Conservation (phyloP, 2,113 vertebrate species). For the Manacus vitellinus region DNA sequence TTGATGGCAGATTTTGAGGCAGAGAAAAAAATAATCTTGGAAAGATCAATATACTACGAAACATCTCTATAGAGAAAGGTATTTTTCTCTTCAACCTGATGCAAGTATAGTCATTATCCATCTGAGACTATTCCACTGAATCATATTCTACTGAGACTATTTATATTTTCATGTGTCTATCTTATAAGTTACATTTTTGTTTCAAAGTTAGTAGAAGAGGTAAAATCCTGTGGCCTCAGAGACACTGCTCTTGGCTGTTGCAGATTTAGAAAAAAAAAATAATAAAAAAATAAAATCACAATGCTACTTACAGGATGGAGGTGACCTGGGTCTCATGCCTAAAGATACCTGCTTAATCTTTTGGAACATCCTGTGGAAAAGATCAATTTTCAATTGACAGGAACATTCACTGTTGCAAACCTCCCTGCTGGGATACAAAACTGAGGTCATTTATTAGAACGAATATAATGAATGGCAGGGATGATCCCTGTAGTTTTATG, state of each 20-base stretch:
- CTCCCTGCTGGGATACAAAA: slow-evolving; percentile 24
- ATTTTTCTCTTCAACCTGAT: not conserved
- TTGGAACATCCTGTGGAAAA: slow-evolving; percentile 21
- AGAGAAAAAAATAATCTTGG: not conserved
- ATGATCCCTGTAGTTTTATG: not conserved
- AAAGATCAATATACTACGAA: slow-evolving; percentile 11
- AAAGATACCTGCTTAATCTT: slow-evolving; percentile 32
- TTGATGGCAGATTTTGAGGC: not conserved
- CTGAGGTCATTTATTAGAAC: slow-evolving; percentile 13
- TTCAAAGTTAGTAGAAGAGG: not conserved
- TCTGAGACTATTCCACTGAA: not conserved
- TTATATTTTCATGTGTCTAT: not conserved
- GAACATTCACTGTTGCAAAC: slow-evolving; percentile 5
- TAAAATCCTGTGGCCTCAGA: not conserved
- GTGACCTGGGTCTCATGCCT: not conserved
- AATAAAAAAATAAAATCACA: not conserved
- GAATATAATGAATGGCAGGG: not conserved
- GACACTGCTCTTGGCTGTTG: not conserved
- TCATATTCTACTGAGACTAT: not conserved
- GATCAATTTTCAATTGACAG: slow-evolving; percentile 48
- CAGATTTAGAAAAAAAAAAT: not conserved
- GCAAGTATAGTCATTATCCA: not conserved
- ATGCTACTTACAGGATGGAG: not conserved
- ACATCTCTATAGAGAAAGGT: not conserved
- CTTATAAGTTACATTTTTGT: not conserved